These are phyloP conservation scores for Crambe crambe DNA, from an alignment of 37 sponge, comb jelly and placozoan genomes.

Conservation along the genomic window DNA sequence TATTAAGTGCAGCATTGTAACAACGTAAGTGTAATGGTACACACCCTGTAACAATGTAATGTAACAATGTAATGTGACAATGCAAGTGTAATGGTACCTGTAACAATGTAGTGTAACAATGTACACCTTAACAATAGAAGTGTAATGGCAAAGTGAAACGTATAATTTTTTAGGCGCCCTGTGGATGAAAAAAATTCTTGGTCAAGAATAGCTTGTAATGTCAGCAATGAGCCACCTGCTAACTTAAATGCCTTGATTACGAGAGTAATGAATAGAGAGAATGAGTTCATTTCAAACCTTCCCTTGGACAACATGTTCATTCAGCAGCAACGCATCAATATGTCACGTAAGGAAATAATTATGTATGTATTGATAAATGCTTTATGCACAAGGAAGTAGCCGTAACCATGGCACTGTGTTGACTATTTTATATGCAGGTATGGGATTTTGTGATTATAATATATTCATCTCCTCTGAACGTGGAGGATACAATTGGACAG, in stretches of 20 bases:
- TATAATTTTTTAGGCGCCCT: constrained; percentile 6
- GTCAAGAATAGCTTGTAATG: background rate
- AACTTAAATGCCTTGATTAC: background rate
- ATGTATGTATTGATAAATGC: background rate
- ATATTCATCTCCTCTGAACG: background rate
- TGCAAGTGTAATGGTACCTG: background rate
- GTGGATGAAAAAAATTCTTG: background rate
- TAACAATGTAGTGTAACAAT: no score
- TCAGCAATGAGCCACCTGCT: background rate
- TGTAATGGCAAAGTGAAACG: background rate
- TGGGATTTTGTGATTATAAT: constrained; percentile 41
- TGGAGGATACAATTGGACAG: constrained; percentile 37
- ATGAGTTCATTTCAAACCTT: background rate
- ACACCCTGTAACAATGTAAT: no score
- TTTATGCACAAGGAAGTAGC: no score
- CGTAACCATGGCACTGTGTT: no score
- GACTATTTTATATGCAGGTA: constrained; percentile 1
- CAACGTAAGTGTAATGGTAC: constrained; percentile 3
- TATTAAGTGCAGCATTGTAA: background rate
- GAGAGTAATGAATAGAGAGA: background rate
- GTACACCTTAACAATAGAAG: background rate
- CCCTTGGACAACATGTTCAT: background rate
- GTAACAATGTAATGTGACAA: no score
- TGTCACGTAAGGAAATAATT: constrained; percentile 1
- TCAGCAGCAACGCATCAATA: background rate